phyloP scores from a whole-genome alignment of 35 echinoderm and acorn worm genomes.

The Hemicentrotus pulcherrimus region DNA sequence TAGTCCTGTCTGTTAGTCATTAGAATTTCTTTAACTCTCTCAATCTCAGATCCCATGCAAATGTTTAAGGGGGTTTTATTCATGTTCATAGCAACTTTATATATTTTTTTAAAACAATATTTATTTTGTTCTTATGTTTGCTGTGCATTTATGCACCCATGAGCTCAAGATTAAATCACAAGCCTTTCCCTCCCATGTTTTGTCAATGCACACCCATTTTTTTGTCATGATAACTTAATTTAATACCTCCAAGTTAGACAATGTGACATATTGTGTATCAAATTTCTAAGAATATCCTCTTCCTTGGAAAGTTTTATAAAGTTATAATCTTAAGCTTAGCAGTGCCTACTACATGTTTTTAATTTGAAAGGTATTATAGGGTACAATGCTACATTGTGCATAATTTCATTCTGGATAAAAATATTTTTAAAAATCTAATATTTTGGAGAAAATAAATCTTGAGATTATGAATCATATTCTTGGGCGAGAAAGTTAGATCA shows the following conservation, averaged over 20 bases:
- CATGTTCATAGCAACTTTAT: background rate
- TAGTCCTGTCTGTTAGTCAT: background rate
- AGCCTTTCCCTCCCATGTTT: too few species aligned
- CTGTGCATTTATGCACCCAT: background rate
- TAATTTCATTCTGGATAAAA: background rate
- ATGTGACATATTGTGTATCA: background rate
- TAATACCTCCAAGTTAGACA: background rate
- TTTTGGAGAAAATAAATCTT: background rate
- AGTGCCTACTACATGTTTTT: too few species aligned
- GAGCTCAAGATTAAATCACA: background rate
- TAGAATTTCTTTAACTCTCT: background rate
- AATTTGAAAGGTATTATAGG: too few species aligned
- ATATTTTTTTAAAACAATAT: background rate
- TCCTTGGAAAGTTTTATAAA: background rate
- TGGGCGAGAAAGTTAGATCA: too few species aligned
- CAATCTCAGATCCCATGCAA: background rate
- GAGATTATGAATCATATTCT: background rate
- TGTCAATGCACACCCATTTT: too few species aligned
- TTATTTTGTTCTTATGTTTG: background rate
- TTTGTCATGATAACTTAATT: too few species aligned
- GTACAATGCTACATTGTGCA: too few species aligned
- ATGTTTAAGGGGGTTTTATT: background rate
- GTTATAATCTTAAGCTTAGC: background rate
- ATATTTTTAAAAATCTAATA: background rate
- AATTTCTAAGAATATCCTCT: background rate